Evolutionary conservation across 2,888 invertebrate genomes (phyloP).

Genomic region (Cerceris ruficornis): DNA sequence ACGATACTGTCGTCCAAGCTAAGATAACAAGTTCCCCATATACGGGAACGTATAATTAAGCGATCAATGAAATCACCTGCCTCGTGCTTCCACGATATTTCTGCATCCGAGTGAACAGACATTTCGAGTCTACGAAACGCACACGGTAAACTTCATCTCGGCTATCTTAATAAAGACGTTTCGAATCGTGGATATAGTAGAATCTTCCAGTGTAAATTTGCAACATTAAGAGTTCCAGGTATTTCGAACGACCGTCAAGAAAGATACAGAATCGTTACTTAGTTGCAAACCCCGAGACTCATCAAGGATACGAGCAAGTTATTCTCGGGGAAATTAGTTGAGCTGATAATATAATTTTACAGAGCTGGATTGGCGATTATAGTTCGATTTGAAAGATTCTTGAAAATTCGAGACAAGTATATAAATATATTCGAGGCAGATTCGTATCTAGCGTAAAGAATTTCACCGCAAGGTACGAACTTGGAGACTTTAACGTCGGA

Average conservation of each 20-base stretch:
- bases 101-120: neutral
- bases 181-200: neutral
- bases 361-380: slow-evolving; percentile 45
- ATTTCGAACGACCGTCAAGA: neutral
- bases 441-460: slow-evolving; percentile 37
- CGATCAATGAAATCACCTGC: slow-evolving; percentile 12
- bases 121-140: too few species aligned
- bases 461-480: slow-evolving; percentile 32
- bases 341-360: slow-evolving; percentile 51
- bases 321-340: slow-evolving; percentile 46
- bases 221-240: slow-evolving; percentile 19
- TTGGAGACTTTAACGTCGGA: slow-evolving; percentile 63
- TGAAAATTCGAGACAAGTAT: slow-evolving; percentile 22
- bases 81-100: slow-evolving; percentile 23
- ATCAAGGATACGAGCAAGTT: slow-evolving; percentile 35
- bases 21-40: slow-evolving; percentile 18
- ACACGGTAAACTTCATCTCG: neutral
- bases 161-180: neutral
- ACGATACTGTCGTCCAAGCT: neutral
- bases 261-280: slow-evolving; percentile 34
- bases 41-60: slow-evolving; percentile 21
- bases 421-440: slow-evolving; percentile 5
- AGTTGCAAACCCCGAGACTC: slow-evolving; percentile 25
- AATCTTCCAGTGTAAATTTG: slow-evolving; percentile 19
- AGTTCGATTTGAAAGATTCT: slow-evolving; percentile 42